A percentile compares a stretch with the other conserved stretches of the same genome.
phyloP scores from a whole-genome alignment of 2,113 vertebrate species.

The Rhagologus leucostigma region DNA sequence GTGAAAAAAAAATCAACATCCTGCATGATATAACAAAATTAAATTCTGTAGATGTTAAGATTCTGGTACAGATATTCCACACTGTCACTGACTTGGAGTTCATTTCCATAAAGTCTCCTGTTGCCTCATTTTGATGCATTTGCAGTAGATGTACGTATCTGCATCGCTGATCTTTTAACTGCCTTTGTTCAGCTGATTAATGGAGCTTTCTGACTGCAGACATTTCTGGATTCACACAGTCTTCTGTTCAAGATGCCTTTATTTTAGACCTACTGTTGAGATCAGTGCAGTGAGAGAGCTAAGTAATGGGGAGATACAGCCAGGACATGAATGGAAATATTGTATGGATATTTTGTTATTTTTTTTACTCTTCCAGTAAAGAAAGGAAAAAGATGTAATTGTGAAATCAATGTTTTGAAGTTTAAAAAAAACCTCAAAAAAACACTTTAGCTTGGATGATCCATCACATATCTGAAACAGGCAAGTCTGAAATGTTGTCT shows the following conservation, averaged over 20 bases:
- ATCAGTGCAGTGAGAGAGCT: neutral
- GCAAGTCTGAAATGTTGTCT: neutral
- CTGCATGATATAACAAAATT: neutral
- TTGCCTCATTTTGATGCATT: constrained; percentile 65
- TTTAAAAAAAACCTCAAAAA: neutral
- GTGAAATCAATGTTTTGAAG: neutral
- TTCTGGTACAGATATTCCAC: neutral
- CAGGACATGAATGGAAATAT: neutral
- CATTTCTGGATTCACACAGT: constrained; percentile 65
- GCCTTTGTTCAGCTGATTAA: constrained; percentile 82
- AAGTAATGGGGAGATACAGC: neutral
- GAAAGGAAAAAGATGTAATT: neutral
- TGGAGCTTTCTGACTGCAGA: constrained; percentile 69
- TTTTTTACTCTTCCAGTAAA: neutral
- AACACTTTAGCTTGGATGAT: neutral
- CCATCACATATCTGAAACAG: neutral
- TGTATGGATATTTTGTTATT: neutral
- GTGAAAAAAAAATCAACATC: neutral
- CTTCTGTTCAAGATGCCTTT: constrained; percentile 31
- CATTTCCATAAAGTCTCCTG: constrained; percentile 57
- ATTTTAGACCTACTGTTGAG: constrained; percentile 43
- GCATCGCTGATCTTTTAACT: constrained; percentile 75
- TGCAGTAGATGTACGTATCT: constrained; percentile 54
- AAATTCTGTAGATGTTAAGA: neutral
- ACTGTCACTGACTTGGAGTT: constrained; percentile 18